A percentile compares a stretch with the other conserved stretches of the same genome.
Evolutionary conservation across 2,888 invertebrate genomes (phyloP).

Genomic region (Noctua janthina): DNA sequence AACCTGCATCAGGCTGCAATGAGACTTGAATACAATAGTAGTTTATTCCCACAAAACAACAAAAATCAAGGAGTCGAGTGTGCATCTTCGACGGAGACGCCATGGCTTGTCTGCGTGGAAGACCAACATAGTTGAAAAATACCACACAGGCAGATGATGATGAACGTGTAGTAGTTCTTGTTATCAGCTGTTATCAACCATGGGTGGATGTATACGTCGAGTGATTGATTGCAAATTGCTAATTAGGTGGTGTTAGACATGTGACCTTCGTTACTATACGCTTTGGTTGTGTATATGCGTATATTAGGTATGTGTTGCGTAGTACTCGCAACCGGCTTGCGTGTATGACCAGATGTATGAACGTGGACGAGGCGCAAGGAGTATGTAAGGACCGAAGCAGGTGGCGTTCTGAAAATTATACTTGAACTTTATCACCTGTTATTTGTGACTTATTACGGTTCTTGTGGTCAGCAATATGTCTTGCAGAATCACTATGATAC

Average conservation of each 20-base stretch:
- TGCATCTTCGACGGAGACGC: too few relatives aligned
- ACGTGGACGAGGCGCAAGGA: not conserved
- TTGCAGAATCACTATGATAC: not conserved
- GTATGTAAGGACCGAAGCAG: not conserved
- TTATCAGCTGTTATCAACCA: slow-evolving; percentile 33
- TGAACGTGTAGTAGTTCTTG: slow-evolving; percentile 12
- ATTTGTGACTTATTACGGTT: not conserved
- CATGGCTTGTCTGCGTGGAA: too few relatives aligned
- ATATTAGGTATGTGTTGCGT: not conserved
- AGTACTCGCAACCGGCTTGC: not conserved
- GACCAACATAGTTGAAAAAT: too few relatives aligned
- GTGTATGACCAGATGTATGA: not conserved
- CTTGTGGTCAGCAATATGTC: not conserved
- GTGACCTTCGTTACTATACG: not conserved
- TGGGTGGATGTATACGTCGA: slow-evolving; percentile 7
- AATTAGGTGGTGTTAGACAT: slow-evolving; percentile 6
- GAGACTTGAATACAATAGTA: not conserved
- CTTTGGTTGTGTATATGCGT: not conserved
- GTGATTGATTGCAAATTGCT: slow-evolving; percentile 40
- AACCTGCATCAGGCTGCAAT: not conserved
- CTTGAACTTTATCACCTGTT: not conserved
- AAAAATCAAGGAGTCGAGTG: too few relatives aligned
- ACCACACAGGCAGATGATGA: not conserved
- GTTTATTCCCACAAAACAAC: too few relatives aligned
- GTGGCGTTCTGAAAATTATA: not conserved